Conservation (phyloP, 2,797 vertebrate species). For the Trachops cirrhosus region DNA sequence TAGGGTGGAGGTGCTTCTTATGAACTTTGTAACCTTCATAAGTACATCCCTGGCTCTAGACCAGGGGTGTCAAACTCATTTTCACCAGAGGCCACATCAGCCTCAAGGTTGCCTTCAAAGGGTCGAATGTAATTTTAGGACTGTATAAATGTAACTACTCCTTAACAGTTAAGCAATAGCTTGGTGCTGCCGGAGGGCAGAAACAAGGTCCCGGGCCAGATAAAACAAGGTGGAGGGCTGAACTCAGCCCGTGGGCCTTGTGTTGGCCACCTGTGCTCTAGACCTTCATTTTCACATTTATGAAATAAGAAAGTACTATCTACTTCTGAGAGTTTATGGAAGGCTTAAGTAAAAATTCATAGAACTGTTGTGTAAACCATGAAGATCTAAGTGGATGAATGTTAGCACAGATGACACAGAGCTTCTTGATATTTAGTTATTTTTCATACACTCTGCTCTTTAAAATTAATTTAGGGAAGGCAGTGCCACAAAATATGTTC, state of each 20-base stretch:
- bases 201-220: too few relatives aligned
- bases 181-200: accelerated
- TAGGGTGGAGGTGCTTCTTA: not conserved
- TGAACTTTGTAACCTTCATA: not conserved
- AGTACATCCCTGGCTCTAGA: not conserved
- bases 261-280: not conserved
- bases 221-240: too few relatives aligned
- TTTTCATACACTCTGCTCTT: not conserved
- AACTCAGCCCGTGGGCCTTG: too few relatives aligned
- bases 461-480: not conserved
- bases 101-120: too few relatives aligned
- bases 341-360: not conserved
- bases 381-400: not conserved
- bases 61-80: too few relatives aligned
- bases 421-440: not conserved
- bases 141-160: too few relatives aligned
- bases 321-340: not conserved
- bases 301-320: not conserved
- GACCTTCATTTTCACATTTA: not conserved
- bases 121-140: too few relatives aligned
- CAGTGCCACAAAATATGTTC: not conserved
- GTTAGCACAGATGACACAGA: not conserved
- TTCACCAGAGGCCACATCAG: too few relatives aligned
- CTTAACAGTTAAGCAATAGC: too few relatives aligned
- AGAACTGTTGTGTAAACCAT: not conserved